Evolutionary conservation across 2,888 invertebrate genomes (phyloP).

Genomic region (Philereme vetulata): DNA sequence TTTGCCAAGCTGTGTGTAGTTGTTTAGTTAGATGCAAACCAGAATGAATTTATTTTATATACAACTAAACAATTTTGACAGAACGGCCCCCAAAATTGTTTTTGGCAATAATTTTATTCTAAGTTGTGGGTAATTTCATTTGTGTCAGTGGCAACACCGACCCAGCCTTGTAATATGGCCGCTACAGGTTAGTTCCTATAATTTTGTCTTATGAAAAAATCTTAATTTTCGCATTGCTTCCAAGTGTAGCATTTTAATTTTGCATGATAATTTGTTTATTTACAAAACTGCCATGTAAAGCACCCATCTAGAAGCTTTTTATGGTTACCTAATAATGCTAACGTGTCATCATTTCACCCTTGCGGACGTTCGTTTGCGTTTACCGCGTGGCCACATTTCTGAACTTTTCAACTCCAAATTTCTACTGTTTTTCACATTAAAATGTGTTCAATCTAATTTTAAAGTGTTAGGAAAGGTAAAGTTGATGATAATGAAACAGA

Average conservation of each 20-base stretch:
- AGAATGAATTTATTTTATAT: no score
- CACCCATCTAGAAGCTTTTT: slow-evolving; percentile 40
- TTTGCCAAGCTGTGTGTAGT: no score
- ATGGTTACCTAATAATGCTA: slow-evolving; percentile 76
- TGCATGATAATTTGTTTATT: slow-evolving; percentile 43
- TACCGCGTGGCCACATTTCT: slow-evolving; percentile 84
- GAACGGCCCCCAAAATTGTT: background rate
- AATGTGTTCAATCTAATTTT: slow-evolving; percentile 39
- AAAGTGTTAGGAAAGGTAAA: slow-evolving; percentile 40
- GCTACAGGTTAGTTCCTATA: slow-evolving; percentile 87
- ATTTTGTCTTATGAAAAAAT: slow-evolving; percentile 81
- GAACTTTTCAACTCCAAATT: slow-evolving; percentile 52
- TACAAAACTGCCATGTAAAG: slow-evolving; percentile 41
- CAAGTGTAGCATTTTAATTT: slow-evolving; percentile 44
- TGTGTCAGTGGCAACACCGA: slow-evolving; percentile 72
- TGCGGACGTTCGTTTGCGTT: slow-evolving; percentile 81
- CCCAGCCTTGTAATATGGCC: slow-evolving; percentile 87
- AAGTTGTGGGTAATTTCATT: slow-evolving; percentile 35
- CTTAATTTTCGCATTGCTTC: slow-evolving; percentile 46
- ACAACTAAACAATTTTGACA: background rate
- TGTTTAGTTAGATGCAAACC: no score
- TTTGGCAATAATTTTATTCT: background rate
- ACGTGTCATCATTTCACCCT: slow-evolving; percentile 82
- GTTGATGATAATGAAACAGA: slow-evolving; percentile 41
- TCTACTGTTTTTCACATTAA: slow-evolving; percentile 41